Base-by-base conservation (phyloP, 1,140 invertebrate genomes). In the Zaprionus kolodkinae region DNA sequence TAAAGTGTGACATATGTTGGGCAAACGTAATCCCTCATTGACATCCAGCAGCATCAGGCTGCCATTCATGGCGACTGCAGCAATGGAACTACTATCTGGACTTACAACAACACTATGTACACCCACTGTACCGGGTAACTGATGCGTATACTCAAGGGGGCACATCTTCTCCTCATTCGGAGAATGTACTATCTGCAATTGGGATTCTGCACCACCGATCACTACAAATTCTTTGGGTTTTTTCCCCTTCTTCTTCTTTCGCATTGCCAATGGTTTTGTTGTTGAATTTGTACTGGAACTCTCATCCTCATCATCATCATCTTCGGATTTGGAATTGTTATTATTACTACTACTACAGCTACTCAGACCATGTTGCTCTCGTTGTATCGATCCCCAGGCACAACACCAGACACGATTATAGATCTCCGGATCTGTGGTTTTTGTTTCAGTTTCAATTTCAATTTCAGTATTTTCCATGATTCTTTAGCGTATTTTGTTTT, bases 41-140 rank as follows among this genome's bases (percentile, higher is more conserved):
- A 78, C 12, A 57, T 66, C 66, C 0, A 78, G 1, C 12, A 78
- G 6, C 36, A 35, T 48, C 3, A 78, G 30, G 11, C 25, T 70
- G 11, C 76, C 76, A 48, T 75, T 66, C 35, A 75, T 10, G 0
- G 61, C 36, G 7, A 78, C 50, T 0, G 72, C 62, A 5, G 66
- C 62, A 17, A 78, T 63, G 0, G 6, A 35, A 2, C 21, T 66
- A 10, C 57, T 62, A 30, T 78, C 76, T 0, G 66, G 36, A 63
- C 72, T 75, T 0, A 78, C 11, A 6, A 35, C 56, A 15, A 78
- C 6, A 17, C 60, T 10, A 11, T 78, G 76, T 11, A 52, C 45
- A 2, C 76, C 76, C 50, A 66, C 1, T 6, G 27, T 12, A 7
- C 62, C 61, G 0, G 72, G 76, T 30, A 78, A 3, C 5, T 56